A percentile compares a stretch with the other conserved stretches of the same genome.
Evolutionary conservation across 1,140 invertebrate species (phyloP).

Genomic region (Saxidomus purpurata): DNA sequence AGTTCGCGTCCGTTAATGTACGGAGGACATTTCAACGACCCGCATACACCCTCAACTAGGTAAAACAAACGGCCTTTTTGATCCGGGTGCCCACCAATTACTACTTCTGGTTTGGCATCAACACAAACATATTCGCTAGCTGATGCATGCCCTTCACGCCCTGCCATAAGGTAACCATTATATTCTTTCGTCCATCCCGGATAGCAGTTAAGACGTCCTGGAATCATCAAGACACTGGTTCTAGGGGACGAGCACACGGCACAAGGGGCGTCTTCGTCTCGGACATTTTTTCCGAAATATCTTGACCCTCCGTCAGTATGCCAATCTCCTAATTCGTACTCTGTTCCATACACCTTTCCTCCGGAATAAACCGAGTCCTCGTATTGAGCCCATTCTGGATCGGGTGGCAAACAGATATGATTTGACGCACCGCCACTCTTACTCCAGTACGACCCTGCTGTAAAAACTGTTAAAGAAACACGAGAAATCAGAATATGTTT

Average conservation of each 20-base stretch:
- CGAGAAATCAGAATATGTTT: too few relatives aligned
- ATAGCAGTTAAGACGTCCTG: constrained; percentile 54
- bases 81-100: background rate
- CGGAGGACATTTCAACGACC: constrained; percentile 34
- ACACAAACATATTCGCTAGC: constrained; percentile 52
- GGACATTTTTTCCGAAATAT: background rate
- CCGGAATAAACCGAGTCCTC: background rate
- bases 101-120: constrained; percentile 37
- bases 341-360: constrained; percentile 1
- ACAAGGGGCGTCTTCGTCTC: constrained; percentile 24
- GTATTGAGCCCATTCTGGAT: constrained; percentile 32
- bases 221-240: constrained; percentile 52
- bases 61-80: constrained; percentile 43
- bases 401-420: constrained; percentile 11
- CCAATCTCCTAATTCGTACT: background rate
- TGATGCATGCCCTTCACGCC: background rate
- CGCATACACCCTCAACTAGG: constrained; percentile 56
- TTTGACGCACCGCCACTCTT: background rate
- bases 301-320: background rate
- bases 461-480: background rate
- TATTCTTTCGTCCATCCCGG: constrained; percentile 68
- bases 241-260: constrained; percentile 35
- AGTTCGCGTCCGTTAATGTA: constrained; percentile 22
- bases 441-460: background rate
- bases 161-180: constrained; percentile 39